Percentiles rank a stretch among this genome's conserved stretches.
Conservation (phyloP, 2,888 invertebrate genomes). For the Lampropteryx suffumata region DNA sequence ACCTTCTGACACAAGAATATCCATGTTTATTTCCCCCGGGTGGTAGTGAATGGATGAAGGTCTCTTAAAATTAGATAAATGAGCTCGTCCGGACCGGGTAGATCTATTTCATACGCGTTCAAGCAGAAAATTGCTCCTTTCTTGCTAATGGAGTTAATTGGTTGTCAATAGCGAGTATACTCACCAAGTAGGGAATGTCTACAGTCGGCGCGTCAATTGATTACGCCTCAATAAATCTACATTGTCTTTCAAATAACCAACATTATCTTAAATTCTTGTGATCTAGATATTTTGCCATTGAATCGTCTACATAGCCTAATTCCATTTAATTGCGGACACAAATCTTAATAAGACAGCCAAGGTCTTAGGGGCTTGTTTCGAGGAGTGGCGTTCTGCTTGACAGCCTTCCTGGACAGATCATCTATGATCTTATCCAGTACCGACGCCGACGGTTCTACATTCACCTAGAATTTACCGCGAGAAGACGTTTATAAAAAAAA, state of each 20-base stretch:
- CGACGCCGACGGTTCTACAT: conserved; percentile 59
- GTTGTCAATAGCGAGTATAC: conserved; percentile 14
- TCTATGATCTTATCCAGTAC: conserved; percentile 58
- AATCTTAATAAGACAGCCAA: conserved; percentile 61
- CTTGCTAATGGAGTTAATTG: conserved; percentile 28
- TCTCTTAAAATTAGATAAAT: conserved; percentile 36
- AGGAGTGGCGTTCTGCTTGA: conserved; percentile 67
- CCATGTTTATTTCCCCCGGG: conserved; percentile 33
- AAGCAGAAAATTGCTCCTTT: conserved; percentile 35
- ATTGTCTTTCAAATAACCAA: conserved; percentile 6
- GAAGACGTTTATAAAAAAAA: conserved; percentile 45
- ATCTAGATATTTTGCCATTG: conserved; percentile 45
- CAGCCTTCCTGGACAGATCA: conserved; percentile 48
- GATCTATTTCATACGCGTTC: conserved; percentile 29
- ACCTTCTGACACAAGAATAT: conserved; percentile 30
- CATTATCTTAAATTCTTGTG: conserved; percentile 16
- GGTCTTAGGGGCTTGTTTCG: conserved; percentile 62
- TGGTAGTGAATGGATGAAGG: conserved; percentile 28
- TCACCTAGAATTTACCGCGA: conserved; percentile 54
- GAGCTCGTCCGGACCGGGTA: conserved; percentile 25
- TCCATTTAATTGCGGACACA: conserved; percentile 51
- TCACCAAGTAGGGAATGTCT: background rate
- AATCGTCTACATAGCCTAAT: conserved; percentile 44
- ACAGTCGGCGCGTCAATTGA: background rate
- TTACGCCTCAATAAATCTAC: conserved; percentile 10